These are phyloP conservation scores for Uria lomvia DNA, from an alignment of 2,113 vertebrate genomes.

Conservation along the genomic window DNA sequence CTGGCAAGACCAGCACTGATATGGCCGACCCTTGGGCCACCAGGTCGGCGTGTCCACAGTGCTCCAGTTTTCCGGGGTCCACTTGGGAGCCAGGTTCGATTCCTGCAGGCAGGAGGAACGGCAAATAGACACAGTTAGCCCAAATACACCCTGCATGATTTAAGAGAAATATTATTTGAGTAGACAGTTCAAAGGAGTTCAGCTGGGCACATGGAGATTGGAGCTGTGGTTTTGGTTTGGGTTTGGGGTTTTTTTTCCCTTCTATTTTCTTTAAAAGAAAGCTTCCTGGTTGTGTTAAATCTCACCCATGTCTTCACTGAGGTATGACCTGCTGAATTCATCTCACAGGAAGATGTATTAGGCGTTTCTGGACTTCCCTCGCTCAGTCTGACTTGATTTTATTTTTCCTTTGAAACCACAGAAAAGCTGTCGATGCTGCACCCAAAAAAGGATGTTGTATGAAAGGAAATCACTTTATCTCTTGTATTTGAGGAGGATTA, in stretches of 20 bases:
- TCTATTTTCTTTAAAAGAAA: background rate
- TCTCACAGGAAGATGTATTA: conserved; percentile 17
- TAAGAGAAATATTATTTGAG: background rate
- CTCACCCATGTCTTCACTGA: background rate
- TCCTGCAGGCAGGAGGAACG: background rate
- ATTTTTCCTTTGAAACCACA: conserved; percentile 35
- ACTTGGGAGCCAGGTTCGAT: background rate
- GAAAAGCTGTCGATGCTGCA: conserved; percentile 32
- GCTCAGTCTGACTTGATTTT: background rate
- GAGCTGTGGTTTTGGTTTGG: background rate
- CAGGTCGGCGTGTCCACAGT: fast-evolving
- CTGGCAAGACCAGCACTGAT: background rate
- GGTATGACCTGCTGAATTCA: background rate
- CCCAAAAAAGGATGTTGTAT: conserved; percentile 51
- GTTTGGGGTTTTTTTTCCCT: background rate
- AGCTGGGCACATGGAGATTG: background rate
- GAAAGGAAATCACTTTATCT: conserved; percentile 65
- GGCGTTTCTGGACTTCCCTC: conserved; percentile 21
- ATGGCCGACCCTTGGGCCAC: background rate
- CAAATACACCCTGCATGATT: background rate
- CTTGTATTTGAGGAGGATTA: conserved; percentile 65
- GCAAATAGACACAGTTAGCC: background rate
- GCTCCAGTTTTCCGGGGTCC: background rate
- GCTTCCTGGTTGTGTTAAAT: background rate
- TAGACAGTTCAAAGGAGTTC: background rate